These are phyloP conservation scores for Sphenopsis melanotis DNA, from an alignment of 2,797 vertebrate genomes.

Conservation along the genomic window DNA sequence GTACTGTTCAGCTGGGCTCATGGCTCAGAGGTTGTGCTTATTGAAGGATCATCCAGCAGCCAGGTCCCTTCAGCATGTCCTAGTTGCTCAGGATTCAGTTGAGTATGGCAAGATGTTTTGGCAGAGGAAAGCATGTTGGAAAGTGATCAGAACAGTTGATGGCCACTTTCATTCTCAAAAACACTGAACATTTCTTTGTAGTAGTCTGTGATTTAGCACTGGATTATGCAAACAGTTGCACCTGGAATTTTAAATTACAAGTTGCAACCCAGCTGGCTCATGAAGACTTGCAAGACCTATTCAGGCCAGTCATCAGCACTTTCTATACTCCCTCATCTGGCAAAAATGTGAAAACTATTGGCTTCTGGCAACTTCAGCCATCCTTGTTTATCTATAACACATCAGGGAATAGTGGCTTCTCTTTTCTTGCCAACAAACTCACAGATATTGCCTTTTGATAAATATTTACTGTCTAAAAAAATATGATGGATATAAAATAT, in stretches of 20 bases:
- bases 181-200: not conserved
- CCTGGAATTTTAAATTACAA: conserved; percentile 19
- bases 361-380: not conserved
- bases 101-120: not conserved
- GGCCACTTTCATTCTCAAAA: not conserved
- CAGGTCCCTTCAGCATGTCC: not conserved
- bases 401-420: not conserved
- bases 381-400: not conserved
- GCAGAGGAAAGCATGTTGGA: conserved; percentile 1
- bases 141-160: not conserved
- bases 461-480: conserved; percentile 34
- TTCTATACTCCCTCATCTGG: not conserved
- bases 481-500: conserved; percentile 12
- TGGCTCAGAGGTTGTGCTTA: not conserved
- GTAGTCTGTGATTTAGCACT: not conserved
- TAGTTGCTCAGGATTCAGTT: not conserved
- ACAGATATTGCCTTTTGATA: not conserved
- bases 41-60: not conserved
- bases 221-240: not conserved
- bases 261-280: conserved; percentile 7
- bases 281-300: not conserved
- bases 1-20: not conserved
- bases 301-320: not conserved
- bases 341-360: not conserved
- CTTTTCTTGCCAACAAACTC: conserved; percentile 20